phyloP scores from a whole-genome alignment of 2,797 vertebrate species.

The Morelia viridis region DNA sequence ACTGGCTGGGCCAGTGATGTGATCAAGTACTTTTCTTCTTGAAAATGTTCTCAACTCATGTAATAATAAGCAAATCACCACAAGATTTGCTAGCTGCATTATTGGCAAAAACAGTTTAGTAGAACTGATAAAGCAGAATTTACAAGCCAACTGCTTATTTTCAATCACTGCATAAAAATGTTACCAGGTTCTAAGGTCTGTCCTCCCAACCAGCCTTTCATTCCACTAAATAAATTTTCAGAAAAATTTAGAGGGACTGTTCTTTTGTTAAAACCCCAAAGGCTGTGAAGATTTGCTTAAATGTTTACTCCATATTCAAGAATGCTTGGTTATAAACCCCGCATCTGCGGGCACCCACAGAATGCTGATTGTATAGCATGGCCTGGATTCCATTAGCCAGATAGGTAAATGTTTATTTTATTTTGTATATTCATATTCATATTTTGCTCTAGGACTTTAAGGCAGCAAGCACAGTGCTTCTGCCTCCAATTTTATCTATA shows the following conservation, averaged over 20 bases:
- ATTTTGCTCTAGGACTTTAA: neutral
- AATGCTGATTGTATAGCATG: neutral
- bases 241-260: neutral
- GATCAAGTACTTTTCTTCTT: neutral
- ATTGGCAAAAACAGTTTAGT: too few relatives aligned
- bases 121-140: neutral
- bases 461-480: too few relatives aligned
- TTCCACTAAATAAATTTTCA: neutral
- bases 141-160: neutral
- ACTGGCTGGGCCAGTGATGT: neutral
- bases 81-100: too few relatives aligned
- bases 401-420: neutral
- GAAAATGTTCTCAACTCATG: neutral
- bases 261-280: neutral
- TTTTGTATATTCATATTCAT: neutral
- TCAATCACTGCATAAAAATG: neutral
- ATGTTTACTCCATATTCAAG: neutral
- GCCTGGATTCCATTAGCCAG: neutral
- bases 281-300: neutral
- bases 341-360: neutral
- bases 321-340: neutral
- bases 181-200: too few relatives aligned
- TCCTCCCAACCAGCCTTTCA: neutral
- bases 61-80: too few relatives aligned
- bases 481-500: neutral